These are phyloP conservation scores for Bettongia penicillata DNA, from an alignment of 2,113 vertebrate genomes.

Conservation along the genomic window DNA sequence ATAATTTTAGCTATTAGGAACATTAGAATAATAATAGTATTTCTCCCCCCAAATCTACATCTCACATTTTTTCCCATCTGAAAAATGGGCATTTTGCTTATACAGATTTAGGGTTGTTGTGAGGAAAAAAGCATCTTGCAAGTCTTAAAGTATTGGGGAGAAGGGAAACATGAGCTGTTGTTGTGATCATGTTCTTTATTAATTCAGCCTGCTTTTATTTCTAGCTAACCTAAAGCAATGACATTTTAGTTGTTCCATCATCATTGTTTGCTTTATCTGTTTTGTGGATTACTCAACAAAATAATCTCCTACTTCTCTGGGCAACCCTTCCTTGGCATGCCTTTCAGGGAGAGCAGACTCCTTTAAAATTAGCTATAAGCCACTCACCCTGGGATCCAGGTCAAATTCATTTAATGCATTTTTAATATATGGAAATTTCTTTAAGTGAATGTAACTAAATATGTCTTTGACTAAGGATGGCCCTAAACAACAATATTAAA, in stretches of 20 bases:
- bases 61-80: neutral
- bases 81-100: neutral
- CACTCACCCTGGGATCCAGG: neutral
- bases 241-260: neutral
- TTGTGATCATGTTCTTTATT: neutral
- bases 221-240: neutral
- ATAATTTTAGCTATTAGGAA: neutral
- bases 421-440: neutral
- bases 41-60: neutral
- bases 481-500: neutral
- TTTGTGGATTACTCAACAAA: constrained; percentile 10
- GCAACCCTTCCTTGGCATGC: neutral
- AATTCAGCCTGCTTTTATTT: neutral
- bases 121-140: neutral
- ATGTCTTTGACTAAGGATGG: neutral
- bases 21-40: neutral
- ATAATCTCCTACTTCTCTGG: neutral
- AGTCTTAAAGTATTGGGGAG: neutral
- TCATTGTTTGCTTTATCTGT: rapidly evolving
- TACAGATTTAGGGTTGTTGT: neutral
- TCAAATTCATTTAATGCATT: neutral
- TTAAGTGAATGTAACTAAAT: neutral
- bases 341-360: neutral
- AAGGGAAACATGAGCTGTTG: neutral
- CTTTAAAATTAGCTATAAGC: neutral